Evolutionary conservation across 2,797 vertebrate genomes (phyloP), one percentile per base, ranked within the genome.

Genomic region (Chrosomus eos): DNA sequence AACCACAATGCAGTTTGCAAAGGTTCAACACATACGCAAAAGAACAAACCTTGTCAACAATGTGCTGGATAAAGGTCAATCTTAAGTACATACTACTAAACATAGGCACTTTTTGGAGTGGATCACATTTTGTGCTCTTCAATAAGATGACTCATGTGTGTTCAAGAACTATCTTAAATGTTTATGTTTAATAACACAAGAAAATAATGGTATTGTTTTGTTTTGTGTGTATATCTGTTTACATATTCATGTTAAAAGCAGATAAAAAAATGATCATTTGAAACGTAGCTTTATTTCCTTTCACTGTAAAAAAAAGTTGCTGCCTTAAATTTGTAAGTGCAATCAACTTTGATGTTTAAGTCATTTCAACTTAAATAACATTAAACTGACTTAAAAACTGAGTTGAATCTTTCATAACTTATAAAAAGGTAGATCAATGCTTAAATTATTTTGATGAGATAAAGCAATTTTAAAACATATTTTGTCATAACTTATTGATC

Each of bases 51-150:
- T 45, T 7, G 53, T 62, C 26, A 72, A 60, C 67, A 73, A 45
- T 23, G 5, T 31, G 67, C 26, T 62, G 38, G 38, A 62, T 28
- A 82, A 82, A 74, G 70, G 55, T 74, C 40, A 31, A 51, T 67
- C 28, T 67, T 51, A 36, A 80, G 43, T n/a, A 16, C 77, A 48
- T 31, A 66, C 60, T 23, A 33, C 77, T 33, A 6, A 51, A 80
- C 38, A 31, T 38, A 43, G 5, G 40, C 60, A 48, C 38, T 33
- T 66, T 48, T 48, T 64, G 60, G 26, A 66, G 19, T 48, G 40
- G 5, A 45, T 33, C 11, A 8, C 26, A 45, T 48, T 48, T 31
- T 43, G 10, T 45, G 58, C 38, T 75, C 10, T 31, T 74, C 19
- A 33, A 9, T 45, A 18, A 73, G 45, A 51, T 18, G 26, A 4